Evolutionary conservation across 2,888 invertebrate species (phyloP).

Genomic region (Rhaphigaster nebulosa): DNA sequence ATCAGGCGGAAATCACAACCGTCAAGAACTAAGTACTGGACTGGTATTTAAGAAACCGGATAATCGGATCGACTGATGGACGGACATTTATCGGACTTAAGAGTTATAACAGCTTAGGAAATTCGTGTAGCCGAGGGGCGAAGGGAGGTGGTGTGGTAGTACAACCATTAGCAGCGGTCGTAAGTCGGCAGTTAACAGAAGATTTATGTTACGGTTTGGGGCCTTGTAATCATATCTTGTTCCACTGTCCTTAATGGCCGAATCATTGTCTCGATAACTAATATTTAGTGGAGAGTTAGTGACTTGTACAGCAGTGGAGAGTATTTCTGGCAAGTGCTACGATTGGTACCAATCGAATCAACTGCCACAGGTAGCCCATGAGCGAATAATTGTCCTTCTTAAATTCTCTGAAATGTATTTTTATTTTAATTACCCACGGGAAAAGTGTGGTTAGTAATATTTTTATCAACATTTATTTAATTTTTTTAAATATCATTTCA

Average conservation of each 20-base stretch:
- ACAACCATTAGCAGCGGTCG: constrained; percentile 27
- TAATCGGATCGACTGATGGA: constrained; percentile 29
- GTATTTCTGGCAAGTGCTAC: neutral
- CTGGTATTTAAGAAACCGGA: neutral
- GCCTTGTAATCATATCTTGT: constrained; percentile 34
- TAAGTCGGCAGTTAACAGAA: constrained; percentile 13
- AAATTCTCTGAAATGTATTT: too few relatives aligned
- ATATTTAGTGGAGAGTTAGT: constrained; percentile 34
- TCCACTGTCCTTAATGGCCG: neutral
- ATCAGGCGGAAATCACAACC: neutral
- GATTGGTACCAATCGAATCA: neutral
- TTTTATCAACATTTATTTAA: too few relatives aligned
- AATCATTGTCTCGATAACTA: constrained; percentile 38
- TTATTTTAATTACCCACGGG: too few relatives aligned
- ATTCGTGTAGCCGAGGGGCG: neutral
- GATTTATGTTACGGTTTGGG: constrained; percentile 9
- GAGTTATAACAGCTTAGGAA: constrained; percentile 34
- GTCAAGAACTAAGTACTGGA: constrained; percentile 6
- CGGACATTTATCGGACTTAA: constrained; percentile 21
- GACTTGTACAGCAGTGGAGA: neutral
- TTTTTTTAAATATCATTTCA: too few relatives aligned
- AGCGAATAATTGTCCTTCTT: too few relatives aligned
- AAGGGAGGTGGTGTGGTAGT: neutral
- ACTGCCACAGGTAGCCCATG: neutral
- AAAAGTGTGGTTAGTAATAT: too few relatives aligned